Evolutionary conservation across 2,797 vertebrate species (phyloP).

Genomic region (Okamejei kenojei): DNA sequence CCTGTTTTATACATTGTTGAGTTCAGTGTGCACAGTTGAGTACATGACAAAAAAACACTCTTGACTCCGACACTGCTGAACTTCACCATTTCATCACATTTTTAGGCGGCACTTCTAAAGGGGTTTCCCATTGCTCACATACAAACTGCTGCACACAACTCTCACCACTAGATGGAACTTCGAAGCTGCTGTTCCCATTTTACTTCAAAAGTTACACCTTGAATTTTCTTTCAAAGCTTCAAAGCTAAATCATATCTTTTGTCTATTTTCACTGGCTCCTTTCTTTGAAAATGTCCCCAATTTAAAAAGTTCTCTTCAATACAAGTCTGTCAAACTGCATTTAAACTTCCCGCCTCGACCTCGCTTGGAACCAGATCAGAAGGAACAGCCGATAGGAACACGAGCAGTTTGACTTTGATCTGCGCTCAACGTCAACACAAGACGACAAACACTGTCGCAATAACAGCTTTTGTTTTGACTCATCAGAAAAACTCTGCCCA

Average conservation of each 20-base stretch:
- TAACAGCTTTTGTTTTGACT: not conserved
- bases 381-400: not conserved
- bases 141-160: no score
- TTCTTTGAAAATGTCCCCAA: not conserved
- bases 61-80: no score
- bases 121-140: no score
- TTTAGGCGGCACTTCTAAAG: no score
- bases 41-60: no score
- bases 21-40: no score
- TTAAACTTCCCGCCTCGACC: not conserved
- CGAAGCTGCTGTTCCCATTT: not conserved
- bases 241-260: not conserved
- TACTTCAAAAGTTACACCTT: not conserved
- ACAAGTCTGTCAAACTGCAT: no score
- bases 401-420: not conserved
- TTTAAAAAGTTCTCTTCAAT: no score
- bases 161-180: not conserved
- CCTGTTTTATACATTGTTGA: no score
- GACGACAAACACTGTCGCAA: not conserved
- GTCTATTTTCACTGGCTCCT: not conserved
- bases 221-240: not conserved
- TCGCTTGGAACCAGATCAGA: not conserved
- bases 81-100: no score
- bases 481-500: not conserved
- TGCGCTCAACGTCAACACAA: not conserved